Evolutionary conservation across 2,113 vertebrate species (phyloP), one percentile per base, ranked within the genome.

Genomic region (Oxyura jamaicensis): DNA sequence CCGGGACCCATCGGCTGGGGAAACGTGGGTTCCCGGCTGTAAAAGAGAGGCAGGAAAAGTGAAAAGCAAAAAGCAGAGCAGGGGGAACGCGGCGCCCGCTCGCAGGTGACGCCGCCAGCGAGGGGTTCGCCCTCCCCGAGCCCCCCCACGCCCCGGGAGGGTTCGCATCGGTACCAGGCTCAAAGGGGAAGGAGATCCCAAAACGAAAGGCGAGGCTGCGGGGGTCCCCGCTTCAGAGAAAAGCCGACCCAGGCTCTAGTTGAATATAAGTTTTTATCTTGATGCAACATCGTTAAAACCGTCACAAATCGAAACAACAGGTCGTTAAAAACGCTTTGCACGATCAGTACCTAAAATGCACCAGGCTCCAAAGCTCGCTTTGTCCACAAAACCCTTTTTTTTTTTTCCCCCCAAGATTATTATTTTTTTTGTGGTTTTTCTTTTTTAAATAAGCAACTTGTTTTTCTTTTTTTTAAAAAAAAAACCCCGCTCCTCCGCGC

Each of bases 281-380:
- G 97, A 97, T 95, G 96, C 95, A 96, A 96, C 94, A 96, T 93
- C 83, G 76, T 94, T 96, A 96, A 97, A 96, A 97, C 91, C 95
- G 84, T 96, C 92, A 92, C 96, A 96, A 97, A 96, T 94, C 69
- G 91, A 95, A 97, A 97, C 94, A 97, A 97, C 95, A 96, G 94
- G 94, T 97, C 94, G 84, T 95, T 97, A 93, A 97, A 97, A 97
- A 96, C 88, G 91, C 96, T 90, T 92, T 74, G 93, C 92, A 84
- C 96, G 67, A 91, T 90, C 94, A 93, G 94, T 74, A 66, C 93
- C 96, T 93, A 95, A 96, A 97, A 97, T 95, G 96, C 96, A 98
- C 96, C 95, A 95, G 93, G 88, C 52, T 93, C 91, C 90, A 93
- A 26, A 93, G 72, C 91, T 90, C 92, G 35, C 67, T 73, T 62